A percentile compares a stretch with the other conserved stretches of the same genome.
These are phyloP conservation scores for human DNA, from an alignment of 2,113 vertebrate species.

Conservation along the genomic window DNA sequence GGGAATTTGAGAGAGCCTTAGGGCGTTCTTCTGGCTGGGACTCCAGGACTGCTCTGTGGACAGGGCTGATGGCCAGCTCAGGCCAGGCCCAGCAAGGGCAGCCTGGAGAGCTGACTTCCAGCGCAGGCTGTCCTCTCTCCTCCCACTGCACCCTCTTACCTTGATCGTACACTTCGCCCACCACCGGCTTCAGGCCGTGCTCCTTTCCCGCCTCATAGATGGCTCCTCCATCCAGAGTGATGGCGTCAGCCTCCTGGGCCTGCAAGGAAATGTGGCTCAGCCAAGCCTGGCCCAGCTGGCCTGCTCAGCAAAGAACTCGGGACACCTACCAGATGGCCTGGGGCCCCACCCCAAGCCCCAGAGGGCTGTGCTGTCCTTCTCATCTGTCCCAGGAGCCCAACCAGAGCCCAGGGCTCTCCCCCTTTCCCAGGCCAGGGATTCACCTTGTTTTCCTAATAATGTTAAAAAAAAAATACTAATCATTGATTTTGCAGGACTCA, in stretches of 20 bases:
- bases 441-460: not conserved
- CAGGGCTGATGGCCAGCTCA: not conserved
- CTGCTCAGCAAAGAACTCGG: not conserved
- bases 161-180: conserved; percentile 88
- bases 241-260: conserved; percentile 89
- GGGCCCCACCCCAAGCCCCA: not conserved
- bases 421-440: not conserved
- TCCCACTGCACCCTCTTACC: conserved; percentile 68
- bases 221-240: conserved; percentile 85
- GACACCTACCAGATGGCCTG: not conserved
- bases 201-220: conserved; percentile 90
- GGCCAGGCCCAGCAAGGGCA: not conserved
- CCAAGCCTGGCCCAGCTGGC: fast-evolving
- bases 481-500: not conserved
- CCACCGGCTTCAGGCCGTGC: conserved; percentile 89
- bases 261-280: conserved; percentile 72
- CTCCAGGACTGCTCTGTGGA: not conserved
- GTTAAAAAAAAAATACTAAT: not conserved
- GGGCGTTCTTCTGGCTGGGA: not conserved
- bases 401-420: not conserved
- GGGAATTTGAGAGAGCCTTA: not conserved
- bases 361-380: not conserved
- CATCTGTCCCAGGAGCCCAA: not conserved
- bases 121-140: not conserved
- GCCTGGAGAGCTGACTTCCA: not conserved